Conservation (phyloP, 2,888 invertebrate species). For the Emesis russula region DNA sequence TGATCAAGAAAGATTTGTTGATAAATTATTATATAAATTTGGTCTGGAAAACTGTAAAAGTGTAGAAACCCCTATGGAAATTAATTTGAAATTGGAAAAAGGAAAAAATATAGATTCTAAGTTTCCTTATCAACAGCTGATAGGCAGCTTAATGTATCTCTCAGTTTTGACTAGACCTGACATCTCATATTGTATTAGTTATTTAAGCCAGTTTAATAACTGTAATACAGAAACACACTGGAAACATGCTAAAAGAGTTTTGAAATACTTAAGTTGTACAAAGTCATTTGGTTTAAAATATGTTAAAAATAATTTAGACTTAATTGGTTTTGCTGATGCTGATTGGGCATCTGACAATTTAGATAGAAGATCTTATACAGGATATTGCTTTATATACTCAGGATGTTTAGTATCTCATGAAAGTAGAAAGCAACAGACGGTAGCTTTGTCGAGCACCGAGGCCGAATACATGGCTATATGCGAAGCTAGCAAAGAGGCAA, state of each 20-base stretch:
- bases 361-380: conserved; percentile 13
- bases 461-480: too few relatives aligned
- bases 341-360: conserved; percentile 50
- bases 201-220: conserved; percentile 41
- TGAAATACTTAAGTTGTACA: conserved; percentile 54
- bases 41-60: too few relatives aligned
- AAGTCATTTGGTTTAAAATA: conserved; percentile 48
- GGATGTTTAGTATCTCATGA: conserved; percentile 42
- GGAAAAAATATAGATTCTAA: conserved; percentile 30
- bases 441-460: too few relatives aligned
- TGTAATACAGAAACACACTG: conserved; percentile 49
- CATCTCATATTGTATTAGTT: conserved; percentile 24
- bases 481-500: too few relatives aligned
- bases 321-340: conserved; percentile 59
- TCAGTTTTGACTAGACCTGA: conserved; percentile 5
- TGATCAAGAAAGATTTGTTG: too few relatives aligned
- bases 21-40: too few relatives aligned
- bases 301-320: conserved; percentile 30
- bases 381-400: conserved; percentile 22
- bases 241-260: conserved; percentile 46
- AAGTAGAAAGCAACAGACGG: neutral
- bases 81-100: conserved; percentile 35
- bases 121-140: conserved; percentile 19
- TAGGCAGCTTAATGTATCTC: too few relatives aligned
- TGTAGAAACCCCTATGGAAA: conserved; percentile 46